phyloP scores from a whole-genome alignment of 2,797 vertebrate genomes.

The Scolopax rusticola region DNA sequence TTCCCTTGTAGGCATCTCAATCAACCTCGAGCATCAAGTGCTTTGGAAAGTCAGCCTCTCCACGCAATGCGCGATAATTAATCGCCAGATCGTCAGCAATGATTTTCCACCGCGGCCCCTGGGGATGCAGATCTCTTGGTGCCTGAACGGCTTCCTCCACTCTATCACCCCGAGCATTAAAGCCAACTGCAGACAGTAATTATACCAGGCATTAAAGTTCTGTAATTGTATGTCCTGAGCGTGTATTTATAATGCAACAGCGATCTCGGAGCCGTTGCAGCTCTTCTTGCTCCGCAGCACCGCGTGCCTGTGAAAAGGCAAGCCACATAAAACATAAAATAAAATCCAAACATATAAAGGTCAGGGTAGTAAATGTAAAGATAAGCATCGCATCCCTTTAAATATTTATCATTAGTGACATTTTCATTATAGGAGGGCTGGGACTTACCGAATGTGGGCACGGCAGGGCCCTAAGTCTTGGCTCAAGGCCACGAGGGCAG shows the following conservation, averaged over 20 bases:
- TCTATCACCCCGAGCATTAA: conserved; percentile 47
- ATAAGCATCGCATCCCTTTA: conserved; percentile 35
- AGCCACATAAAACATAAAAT: conserved; percentile 28
- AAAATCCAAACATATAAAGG: conserved; percentile 56
- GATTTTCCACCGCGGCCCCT: neutral
- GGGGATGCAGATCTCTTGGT: neutral
- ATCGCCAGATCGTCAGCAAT: neutral
- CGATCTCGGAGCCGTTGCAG: neutral
- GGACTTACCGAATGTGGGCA: neutral
- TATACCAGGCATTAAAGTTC: conserved; percentile 59
- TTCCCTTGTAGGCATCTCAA: neutral
- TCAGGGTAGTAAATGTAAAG: conserved; percentile 65
- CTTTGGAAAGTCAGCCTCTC: neutral
- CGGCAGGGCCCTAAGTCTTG: fast-evolving
- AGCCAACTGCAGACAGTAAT: conserved; percentile 56
- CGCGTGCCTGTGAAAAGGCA: neutral
- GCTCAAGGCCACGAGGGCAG: neutral
- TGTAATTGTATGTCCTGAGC: conserved; percentile 1
- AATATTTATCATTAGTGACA: conserved; percentile 54
- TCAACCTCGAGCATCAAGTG: neutral
- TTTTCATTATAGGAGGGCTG: conserved; percentile 43
- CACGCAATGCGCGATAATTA: neutral
- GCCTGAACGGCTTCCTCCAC: neutral
- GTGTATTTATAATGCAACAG: conserved; percentile 21
- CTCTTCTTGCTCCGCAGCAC: neutral